Conservation (phyloP, 2,113 vertebrate genomes). For the Seriola quinqueradiata region DNA sequence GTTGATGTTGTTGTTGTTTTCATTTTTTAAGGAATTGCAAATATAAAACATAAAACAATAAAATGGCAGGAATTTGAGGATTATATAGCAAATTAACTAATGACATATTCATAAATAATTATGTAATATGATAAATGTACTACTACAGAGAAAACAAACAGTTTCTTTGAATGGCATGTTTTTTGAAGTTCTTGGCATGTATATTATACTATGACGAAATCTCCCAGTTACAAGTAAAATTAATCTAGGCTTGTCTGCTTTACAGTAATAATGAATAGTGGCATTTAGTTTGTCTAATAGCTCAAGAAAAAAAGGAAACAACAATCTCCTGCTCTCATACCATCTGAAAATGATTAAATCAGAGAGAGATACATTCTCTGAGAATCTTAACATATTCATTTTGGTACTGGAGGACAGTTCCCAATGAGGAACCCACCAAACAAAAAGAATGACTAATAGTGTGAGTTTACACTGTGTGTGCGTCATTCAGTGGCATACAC, state of each 20-base stretch:
- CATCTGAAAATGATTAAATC: neutral
- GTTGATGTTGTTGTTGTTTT: conserved; percentile 3
- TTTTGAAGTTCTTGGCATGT: neutral
- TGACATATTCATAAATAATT: neutral
- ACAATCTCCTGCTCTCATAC: neutral
- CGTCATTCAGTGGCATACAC: neutral
- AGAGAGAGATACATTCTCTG: conserved; percentile 2
- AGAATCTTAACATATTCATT: neutral
- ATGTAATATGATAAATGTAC: neutral
- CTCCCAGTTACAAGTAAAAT: neutral
- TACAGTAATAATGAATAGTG: neutral
- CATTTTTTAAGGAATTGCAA: neutral
- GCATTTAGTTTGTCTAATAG: neutral
- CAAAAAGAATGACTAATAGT: conserved; percentile 38
- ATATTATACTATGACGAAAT: neutral
- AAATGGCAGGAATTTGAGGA: conserved; percentile 5
- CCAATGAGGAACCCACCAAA: neutral
- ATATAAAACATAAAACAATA: conserved; percentile 13
- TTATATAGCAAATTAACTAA: conserved; percentile 5
- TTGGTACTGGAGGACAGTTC: neutral
- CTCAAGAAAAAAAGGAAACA: neutral
- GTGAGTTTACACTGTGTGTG: neutral
- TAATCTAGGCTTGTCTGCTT: neutral
- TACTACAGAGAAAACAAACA: neutral
- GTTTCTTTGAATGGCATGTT: conserved; percentile 9